phyloP scores from a whole-genome alignment of 2,888 invertebrate species.

The Monochamus alternatus region DNA sequence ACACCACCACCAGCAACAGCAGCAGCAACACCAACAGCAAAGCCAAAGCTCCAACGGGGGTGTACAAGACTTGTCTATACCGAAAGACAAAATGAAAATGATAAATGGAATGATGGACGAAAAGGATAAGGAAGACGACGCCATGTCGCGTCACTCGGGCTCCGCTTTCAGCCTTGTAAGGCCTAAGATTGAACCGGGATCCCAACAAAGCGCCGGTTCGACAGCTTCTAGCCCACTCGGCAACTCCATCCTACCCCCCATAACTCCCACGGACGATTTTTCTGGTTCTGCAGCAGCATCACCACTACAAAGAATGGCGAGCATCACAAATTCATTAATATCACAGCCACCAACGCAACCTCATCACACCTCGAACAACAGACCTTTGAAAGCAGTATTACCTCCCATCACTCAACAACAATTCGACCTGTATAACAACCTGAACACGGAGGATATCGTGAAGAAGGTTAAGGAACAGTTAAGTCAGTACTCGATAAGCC shows the following conservation, averaged over 20 bases:
- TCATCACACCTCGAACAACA: conserved; percentile 86
- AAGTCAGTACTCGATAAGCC: conserved; percentile 97
- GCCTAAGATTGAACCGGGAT: conserved; percentile 87
- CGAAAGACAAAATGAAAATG: conserved; percentile 82
- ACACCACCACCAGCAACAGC: conserved; percentile 71
- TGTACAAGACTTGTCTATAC: conserved; percentile 89
- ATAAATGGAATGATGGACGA: conserved; percentile 77
- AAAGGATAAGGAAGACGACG: conserved; percentile 75
- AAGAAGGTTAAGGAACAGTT: conserved; percentile 95
- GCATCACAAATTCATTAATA: conserved; percentile 96
- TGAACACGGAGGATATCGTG: conserved; percentile 99
- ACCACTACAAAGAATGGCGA: conserved; percentile 97
- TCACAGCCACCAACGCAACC: conserved; percentile 91
- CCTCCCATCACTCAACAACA: conserved; percentile 99
- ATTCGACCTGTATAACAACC: conserved; percentile 97
- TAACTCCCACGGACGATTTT: conserved; percentile 87
- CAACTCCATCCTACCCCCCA: conserved; percentile 89
- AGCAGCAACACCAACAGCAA: conserved; percentile 74
- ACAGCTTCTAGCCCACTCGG: conserved; percentile 89
- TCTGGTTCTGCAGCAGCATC: conserved; percentile 87
- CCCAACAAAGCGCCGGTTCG: conserved; percentile 80
- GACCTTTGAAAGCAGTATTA: conserved; percentile 95
- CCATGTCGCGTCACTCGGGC: conserved; percentile 79
- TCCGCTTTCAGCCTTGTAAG: conserved; percentile 91
- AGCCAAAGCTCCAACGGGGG: conserved; percentile 78